These are phyloP conservation scores for Prosapia bicincta DNA, from an alignment of 2,888 invertebrate species.

Conservation along the genomic window DNA sequence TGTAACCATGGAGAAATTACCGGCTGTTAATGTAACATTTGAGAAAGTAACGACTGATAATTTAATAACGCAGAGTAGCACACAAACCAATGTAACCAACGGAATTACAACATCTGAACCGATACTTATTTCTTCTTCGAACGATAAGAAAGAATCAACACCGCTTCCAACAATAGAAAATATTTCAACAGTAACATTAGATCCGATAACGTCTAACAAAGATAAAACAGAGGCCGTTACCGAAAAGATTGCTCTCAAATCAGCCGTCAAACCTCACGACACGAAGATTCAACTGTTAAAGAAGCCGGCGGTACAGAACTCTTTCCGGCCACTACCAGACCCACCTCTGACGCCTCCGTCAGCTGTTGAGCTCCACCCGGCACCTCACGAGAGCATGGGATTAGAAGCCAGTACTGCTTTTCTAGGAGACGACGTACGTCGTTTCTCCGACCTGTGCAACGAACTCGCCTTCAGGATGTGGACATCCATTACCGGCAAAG, in stretches of 20 bases:
- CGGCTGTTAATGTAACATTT: not conserved
- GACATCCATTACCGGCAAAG: conserved; percentile 62
- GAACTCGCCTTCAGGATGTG: conserved; percentile 82
- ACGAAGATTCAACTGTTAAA: conserved; percentile 10
- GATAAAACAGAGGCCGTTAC: conserved; percentile 19
- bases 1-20: not conserved
- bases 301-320: conserved; percentile 8
- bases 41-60: conserved; percentile 3
- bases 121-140: not conserved
- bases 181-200: conserved; percentile 31
- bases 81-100: not conserved
- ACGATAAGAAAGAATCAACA: conserved; percentile 12
- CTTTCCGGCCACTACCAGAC: conserved; percentile 8
- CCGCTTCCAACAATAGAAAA: conserved; percentile 33
- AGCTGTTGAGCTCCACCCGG: conserved; percentile 53
- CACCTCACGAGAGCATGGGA: conserved; percentile 60
- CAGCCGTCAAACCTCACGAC: conserved; percentile 9
- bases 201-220: conserved; percentile 35
- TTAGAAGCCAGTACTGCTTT: conserved; percentile 70
- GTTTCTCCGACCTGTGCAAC: conserved; percentile 77
- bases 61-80: not conserved
- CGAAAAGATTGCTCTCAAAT: conserved; percentile 23
- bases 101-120: not conserved
- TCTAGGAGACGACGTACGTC: conserved; percentile 69
- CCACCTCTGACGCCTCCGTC: conserved; percentile 22